These are phyloP conservation scores for Sinocyclocheilus anshuiensis DNA, from an alignment of 2,113 vertebrate species.

Conservation along the genomic window DNA sequence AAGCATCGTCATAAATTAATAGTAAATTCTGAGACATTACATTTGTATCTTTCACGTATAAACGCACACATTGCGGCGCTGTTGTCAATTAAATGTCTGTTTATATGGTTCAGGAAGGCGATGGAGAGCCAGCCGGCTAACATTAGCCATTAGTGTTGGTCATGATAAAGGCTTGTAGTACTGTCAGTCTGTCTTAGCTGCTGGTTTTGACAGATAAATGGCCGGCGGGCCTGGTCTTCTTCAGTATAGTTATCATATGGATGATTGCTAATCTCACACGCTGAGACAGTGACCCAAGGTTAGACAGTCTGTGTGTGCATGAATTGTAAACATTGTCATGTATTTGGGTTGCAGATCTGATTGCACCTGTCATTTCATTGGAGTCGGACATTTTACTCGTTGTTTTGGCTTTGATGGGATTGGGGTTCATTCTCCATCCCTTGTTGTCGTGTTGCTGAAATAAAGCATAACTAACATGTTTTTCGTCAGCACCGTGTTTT, in stretches of 20 bases:
- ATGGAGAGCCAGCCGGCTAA: constrained; percentile 29
- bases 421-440: background rate
- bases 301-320: background rate
- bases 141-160: background rate
- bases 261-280: too few relatives aligned
- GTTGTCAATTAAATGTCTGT: background rate
- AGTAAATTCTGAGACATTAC: background rate
- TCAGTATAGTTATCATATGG: background rate
- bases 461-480: background rate
- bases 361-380: background rate
- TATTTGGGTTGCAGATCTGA: background rate
- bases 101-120: constrained; percentile 17
- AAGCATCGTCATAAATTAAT: background rate
- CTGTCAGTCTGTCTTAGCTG: constrained; percentile 13
- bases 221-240: background rate
- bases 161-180: background rate
- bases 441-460: background rate
- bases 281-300: constrained; percentile 35
- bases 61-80: background rate
- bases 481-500: background rate
- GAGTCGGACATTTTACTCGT: constrained; percentile 18
- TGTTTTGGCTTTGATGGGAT: background rate
- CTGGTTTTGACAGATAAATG: background rate
- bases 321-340: background rate
- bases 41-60: background rate